phyloP scores from a whole-genome alignment of 2,888 invertebrate genomes.

The Lasioglossum lativentre region DNA sequence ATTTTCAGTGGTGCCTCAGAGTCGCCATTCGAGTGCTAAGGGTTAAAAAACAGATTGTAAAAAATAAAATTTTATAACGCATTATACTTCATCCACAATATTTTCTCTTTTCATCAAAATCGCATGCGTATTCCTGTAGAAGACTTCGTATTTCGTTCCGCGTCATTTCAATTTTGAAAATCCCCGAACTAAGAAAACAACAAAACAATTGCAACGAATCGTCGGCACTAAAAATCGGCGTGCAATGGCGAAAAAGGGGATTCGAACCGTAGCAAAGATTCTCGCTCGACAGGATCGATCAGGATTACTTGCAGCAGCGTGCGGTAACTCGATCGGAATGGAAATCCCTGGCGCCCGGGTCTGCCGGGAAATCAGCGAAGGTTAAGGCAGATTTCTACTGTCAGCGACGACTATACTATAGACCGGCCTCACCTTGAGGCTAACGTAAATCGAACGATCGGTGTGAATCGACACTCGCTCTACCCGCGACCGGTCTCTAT shows the following conservation, averaged over 20 bases:
- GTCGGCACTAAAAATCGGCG: not conserved
- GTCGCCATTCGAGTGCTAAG: too few species aligned
- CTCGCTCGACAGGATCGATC: not conserved
- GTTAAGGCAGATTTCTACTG: constrained; percentile 31
- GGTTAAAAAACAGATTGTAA: too few species aligned
- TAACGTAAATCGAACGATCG: constrained; percentile 34
- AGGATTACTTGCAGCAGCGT: not conserved
- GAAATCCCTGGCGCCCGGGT: not conserved
- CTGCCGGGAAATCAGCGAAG: constrained; percentile 47
- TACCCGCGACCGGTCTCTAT: constrained; percentile 22
- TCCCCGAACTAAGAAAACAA: too few species aligned
- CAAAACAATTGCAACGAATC: not conserved
- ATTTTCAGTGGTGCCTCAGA: too few species aligned
- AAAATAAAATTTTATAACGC: not conserved
- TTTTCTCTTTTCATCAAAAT: too few species aligned
- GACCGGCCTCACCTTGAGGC: not conserved
- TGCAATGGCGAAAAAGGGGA: not conserved
- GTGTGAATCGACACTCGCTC: not conserved
- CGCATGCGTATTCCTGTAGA: too few species aligned
- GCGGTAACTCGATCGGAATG: not conserved
- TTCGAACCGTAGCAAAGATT: not conserved
- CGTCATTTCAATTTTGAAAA: too few species aligned
- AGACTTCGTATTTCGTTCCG: too few species aligned
- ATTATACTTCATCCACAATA: not conserved
- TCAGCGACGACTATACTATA: not conserved